Conservation (phyloP, 2,113 vertebrate species). For the Lipophrys pholis region DNA sequence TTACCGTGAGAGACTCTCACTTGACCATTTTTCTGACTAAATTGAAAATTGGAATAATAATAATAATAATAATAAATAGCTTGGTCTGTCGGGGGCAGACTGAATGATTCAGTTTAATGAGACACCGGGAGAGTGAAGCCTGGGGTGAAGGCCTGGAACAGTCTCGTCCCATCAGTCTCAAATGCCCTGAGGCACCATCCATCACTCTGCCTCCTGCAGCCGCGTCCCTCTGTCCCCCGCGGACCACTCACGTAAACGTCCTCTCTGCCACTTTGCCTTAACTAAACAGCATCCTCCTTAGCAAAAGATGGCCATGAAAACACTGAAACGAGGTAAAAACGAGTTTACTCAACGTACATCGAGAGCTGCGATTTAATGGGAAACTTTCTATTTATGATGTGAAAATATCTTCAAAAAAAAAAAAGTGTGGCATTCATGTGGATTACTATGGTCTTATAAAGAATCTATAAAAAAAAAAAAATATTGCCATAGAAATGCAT, state of each 20-base stretch:
- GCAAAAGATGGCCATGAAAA: constrained; percentile 49
- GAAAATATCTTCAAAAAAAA: neutral
- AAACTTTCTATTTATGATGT: neutral
- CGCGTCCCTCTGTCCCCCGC: constrained; percentile 47
- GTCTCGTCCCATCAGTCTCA: constrained; percentile 66
- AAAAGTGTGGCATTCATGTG: neutral
- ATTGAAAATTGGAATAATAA: constrained; percentile 66
- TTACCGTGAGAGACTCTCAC: constrained; percentile 36
- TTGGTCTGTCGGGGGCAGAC: constrained; percentile 35
- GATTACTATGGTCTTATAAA: neutral
- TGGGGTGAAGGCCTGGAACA: constrained; percentile 66
- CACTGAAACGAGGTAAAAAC: constrained; percentile 21
- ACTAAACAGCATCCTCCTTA: constrained; percentile 51
- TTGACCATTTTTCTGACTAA: constrained; percentile 56
- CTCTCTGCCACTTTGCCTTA: constrained; percentile 40
- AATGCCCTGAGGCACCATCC: constrained; percentile 59
- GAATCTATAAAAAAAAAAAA: neutral
- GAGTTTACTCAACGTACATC: neutral
- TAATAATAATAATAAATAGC: constrained; percentile 61
- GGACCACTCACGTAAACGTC: constrained; percentile 39
- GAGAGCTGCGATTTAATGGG: neutral
- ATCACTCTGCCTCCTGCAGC: constrained; percentile 64
- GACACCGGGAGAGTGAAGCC: constrained; percentile 65
- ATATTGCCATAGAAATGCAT: neutral
- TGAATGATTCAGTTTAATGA: constrained; percentile 79